Base-by-base conservation (phyloP, 2,113 vertebrate genomes). In the Hippopotamus amphibius region DNA sequence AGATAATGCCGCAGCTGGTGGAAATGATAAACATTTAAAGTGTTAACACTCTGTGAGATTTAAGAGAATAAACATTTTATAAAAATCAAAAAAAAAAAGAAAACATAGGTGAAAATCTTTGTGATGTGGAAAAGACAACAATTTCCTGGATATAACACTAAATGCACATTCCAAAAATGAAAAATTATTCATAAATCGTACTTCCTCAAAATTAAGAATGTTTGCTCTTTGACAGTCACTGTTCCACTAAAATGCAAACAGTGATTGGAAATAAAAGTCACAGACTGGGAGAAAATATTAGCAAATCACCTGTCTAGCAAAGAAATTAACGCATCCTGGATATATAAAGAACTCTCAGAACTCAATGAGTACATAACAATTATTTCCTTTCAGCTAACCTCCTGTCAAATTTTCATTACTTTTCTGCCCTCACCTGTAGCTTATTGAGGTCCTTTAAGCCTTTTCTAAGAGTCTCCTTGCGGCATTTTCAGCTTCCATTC, bases 41-140 rank as follows among this genome's bases (percentile, higher is more conserved):
- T 74, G 81, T 97, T 98, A 98, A 97, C 83, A 97, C 91, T 91
- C 80, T 98, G 79, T 98, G 97, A 97, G 96, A 95, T 95, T 97
- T 97, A 88, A n/a, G 14, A 97, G 93, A 98, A 97, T 97, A 97
- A 97, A 98, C 89, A 30, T 50, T 90, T 97, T 97, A 68, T 57
- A 94, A 92, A 97, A 8, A 1, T 95, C 90, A 37, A 37, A 37
- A 37, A 37, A 37, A 37, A 8, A 55, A 80, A 55, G 33, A 80
- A 55, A 80, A n/a, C 33, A 37, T 57, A 57, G 12, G 15, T 77
- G 46, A 37, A 57, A 80, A 41, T 41, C 30, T 57, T 57, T 57
- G n/a, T 41, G n/a, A 80, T 57, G n/a, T 10, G 57, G 33, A 80
- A 57, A 57, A 77, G 30, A 33, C 48, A 19, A 19, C 4, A 77